These are phyloP conservation scores for Aplysia californica DNA, from an alignment of 1,140 invertebrate species.

Conservation along the genomic window DNA sequence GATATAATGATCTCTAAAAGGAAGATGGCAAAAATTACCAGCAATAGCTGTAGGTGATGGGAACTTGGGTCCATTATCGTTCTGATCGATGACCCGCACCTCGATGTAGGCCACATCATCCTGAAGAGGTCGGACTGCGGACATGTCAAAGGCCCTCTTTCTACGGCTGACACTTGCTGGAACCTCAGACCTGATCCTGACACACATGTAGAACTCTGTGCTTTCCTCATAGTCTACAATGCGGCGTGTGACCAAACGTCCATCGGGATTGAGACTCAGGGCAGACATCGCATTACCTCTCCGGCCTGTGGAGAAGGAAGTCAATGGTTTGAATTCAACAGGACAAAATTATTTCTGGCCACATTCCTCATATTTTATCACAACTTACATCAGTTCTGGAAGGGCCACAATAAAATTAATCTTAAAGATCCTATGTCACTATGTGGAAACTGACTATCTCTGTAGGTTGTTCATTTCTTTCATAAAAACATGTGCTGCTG, in stretches of 20 bases:
- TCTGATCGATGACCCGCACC: conserved; percentile 38
- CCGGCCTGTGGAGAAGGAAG: conserved; percentile 18
- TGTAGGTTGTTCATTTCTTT: too few species aligned
- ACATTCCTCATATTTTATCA: too few species aligned
- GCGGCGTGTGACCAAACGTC: conserved; percentile 24
- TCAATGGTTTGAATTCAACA: too few species aligned
- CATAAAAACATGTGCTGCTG: too few species aligned
- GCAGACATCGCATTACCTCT: neutral
- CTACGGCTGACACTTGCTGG: neutral
- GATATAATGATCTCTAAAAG: too few species aligned
- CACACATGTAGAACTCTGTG: conserved; percentile 39
- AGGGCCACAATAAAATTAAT: too few species aligned
- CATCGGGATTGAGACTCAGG: conserved; percentile 14
- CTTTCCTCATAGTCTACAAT: conserved; percentile 38
- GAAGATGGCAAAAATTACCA: too few species aligned
- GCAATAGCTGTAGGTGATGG: neutral
- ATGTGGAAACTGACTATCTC: neutral
- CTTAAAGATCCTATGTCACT: neutral
- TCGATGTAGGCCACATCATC: conserved; percentile 37
- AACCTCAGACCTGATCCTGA: conserved; percentile 13
- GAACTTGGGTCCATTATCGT: conserved; percentile 49
- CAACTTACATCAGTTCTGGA: too few species aligned
- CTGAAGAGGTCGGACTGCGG: neutral
- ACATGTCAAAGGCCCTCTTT: conserved; percentile 18
- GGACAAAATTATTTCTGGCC: too few species aligned